Conservation (phyloP, 2,888 invertebrate species). For the Odiellus spinosus region DNA sequence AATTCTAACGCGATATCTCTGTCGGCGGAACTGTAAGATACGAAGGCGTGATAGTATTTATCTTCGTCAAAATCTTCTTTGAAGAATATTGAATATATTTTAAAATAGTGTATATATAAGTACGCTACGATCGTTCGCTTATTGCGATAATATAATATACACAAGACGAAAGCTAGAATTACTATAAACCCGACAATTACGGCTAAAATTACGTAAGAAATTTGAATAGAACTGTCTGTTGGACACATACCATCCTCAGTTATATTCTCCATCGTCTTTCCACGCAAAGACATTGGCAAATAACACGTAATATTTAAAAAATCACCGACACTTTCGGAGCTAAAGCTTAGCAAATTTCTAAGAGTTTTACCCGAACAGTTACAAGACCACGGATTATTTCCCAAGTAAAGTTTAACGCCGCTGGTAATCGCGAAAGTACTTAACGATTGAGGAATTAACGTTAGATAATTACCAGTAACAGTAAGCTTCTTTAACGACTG, state of each 20-base stretch:
- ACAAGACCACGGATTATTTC: constrained; percentile 20
- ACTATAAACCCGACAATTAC: constrained; percentile 15
- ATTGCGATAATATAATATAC: constrained; percentile 20
- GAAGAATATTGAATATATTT: constrained; percentile 20
- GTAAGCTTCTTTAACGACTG: constrained; percentile 9
- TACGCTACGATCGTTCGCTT: constrained; percentile 22
- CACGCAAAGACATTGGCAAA: constrained; percentile 4
- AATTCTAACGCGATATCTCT: constrained; percentile 20
- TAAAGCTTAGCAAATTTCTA: constrained; percentile 17
- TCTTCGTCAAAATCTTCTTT: constrained; percentile 22
- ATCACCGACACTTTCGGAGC: constrained; percentile 13
- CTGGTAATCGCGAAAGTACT: not conserved
- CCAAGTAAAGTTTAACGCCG: constrained; percentile 4
- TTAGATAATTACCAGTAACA: constrained; percentile 14
- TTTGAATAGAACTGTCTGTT: constrained; percentile 11
- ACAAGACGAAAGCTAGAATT: constrained; percentile 16
- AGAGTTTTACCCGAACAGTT: constrained; percentile 16
- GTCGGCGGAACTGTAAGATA: constrained; percentile 21
- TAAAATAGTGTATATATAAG: constrained; percentile 21
- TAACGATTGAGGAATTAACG: not conserved
- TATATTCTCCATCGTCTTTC: constrained; percentile 6
- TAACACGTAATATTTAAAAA: constrained; percentile 9
- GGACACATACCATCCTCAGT: constrained; percentile 21
- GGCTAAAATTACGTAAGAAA: constrained; percentile 15
- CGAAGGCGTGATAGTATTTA: constrained; percentile 22